Conservation (phyloP, 2,113 vertebrate genomes). For the Lontra canadensis region DNA sequence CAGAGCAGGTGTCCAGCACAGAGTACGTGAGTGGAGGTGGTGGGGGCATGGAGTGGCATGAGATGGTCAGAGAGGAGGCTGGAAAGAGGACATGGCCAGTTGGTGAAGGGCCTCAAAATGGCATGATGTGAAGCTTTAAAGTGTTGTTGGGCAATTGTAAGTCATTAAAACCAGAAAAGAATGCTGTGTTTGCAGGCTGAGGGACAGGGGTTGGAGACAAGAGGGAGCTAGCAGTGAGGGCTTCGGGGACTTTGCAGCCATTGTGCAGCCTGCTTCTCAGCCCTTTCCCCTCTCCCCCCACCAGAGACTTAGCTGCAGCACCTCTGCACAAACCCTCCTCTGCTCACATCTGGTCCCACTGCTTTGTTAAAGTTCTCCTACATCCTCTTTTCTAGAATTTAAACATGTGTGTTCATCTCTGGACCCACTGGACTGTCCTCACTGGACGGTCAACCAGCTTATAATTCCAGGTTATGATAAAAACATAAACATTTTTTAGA, state of each 20-base stretch:
- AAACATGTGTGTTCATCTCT: background rate
- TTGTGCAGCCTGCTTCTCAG: background rate
- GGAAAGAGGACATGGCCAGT: background rate
- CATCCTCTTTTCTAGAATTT: background rate
- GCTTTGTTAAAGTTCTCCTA: background rate
- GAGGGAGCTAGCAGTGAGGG: background rate
- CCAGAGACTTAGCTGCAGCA: no score
- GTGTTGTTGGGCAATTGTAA: background rate
- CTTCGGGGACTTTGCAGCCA: background rate
- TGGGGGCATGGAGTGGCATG: background rate
- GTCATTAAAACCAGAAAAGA: background rate
- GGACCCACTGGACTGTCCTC: background rate
- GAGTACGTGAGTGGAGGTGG: background rate
- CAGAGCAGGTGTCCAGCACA: background rate
- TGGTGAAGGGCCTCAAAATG: background rate
- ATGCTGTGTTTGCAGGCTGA: background rate
- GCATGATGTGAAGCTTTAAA: background rate
- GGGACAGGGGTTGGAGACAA: background rate
- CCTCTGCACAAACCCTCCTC: background rate
- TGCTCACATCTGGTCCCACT: background rate
- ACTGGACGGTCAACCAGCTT: background rate
- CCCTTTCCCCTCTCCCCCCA: background rate
- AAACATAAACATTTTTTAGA: background rate
- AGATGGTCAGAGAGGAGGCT: background rate
- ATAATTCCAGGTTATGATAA: background rate